Evolutionary conservation across 2,113 vertebrate genomes (phyloP).

Genomic region (Callospermophilus lateralis): DNA sequence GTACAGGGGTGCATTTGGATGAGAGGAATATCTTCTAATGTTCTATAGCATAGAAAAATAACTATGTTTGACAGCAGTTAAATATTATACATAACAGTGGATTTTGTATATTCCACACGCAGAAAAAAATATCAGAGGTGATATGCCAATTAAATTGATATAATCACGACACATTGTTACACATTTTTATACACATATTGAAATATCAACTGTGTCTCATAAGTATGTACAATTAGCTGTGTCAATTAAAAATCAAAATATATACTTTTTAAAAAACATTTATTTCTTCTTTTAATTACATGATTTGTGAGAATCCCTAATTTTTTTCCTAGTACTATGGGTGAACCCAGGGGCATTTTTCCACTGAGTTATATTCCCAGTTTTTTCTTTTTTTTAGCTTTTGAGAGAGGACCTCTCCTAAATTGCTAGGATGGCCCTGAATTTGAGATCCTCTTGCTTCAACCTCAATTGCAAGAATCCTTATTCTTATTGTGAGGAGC

Average conservation of each 20-base stretch:
- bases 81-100: neutral
- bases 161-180: too few relatives aligned
- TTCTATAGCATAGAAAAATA: neutral
- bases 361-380: too few relatives aligned
- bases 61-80: neutral
- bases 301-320: conserved; percentile 15
- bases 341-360: too few relatives aligned
- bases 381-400: too few relatives aligned
- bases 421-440: too few relatives aligned
- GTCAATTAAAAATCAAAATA: neutral
- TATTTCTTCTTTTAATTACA: conserved; percentile 62
- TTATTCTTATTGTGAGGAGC: neutral
- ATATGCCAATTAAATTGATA: too few relatives aligned
- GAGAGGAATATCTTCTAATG: neutral
- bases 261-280: neutral
- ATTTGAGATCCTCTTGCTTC: too few relatives aligned
- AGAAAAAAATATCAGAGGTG: neutral
- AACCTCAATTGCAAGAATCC: too few relatives aligned
- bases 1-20: accelerated
- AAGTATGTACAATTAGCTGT: neutral
- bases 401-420: too few relatives aligned
- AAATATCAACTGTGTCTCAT: neutral
- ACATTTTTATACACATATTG: too few relatives aligned
- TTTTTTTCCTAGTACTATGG: too few relatives aligned
- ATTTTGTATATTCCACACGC: neutral